Conservation (phyloP, 2,797 vertebrate genomes). For the Ambastaia sidthimunki region DNA sequence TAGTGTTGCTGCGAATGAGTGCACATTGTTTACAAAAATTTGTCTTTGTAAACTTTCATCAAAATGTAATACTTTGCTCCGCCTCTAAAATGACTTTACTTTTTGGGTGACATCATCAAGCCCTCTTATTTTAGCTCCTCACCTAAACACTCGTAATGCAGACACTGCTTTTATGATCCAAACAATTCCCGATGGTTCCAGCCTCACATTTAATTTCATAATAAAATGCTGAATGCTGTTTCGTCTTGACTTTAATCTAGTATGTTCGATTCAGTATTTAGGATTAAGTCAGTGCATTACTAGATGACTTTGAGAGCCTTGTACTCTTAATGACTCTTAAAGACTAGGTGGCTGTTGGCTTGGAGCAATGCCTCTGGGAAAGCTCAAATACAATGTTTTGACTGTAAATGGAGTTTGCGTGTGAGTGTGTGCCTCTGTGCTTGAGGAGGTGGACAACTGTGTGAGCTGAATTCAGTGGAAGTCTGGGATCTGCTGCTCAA, state of each 20-base stretch:
- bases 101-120: not conserved
- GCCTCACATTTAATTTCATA: too few relatives aligned
- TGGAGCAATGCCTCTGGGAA: slow-evolving; percentile 50
- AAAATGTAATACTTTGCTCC: not conserved
- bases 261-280: not conserved
- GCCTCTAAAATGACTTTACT: not conserved
- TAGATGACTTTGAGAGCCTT: slow-evolving; percentile 41
- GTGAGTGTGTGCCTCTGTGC: slow-evolving; percentile 5
- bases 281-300: slow-evolving; percentile 31
- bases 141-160: too few relatives aligned
- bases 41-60: not conserved
- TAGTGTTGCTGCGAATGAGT: not conserved
- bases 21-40: not conserved
- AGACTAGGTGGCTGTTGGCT: slow-evolving; percentile 46
- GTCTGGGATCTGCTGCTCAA: slow-evolving; percentile 57
- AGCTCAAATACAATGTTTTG: slow-evolving; percentile 34
- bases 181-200: too few relatives aligned
- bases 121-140: not conserved
- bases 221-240: too few relatives aligned
- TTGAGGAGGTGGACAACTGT: slow-evolving; percentile 28
- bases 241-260: not conserved
- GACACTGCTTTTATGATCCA: too few relatives aligned
- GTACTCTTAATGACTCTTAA: slow-evolving; percentile 47
- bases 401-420: slow-evolving; percentile 34
- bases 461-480: slow-evolving; percentile 53